Evolutionary conservation across 64 coral and sea anemone species (phyloP).

Genomic region (Stichodactyla mertensii): DNA sequence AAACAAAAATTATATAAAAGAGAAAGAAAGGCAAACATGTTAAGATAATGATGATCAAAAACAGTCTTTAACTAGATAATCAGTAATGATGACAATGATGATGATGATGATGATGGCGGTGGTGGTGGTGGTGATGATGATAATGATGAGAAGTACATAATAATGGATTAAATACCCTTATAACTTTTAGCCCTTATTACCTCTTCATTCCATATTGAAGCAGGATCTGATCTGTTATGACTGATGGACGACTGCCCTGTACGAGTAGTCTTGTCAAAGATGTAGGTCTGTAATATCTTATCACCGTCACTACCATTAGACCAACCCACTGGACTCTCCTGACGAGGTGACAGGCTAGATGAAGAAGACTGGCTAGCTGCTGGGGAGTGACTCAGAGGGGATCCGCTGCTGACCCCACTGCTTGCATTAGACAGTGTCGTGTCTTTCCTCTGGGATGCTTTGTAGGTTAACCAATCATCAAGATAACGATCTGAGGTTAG

Average conservation of each 20-base stretch:
- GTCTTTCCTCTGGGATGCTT: slow-evolving; percentile 37
- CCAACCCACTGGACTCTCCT: slow-evolving; percentile 74
- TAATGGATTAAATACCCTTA: no score
- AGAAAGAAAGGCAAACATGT: no score
- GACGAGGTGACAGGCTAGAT: slow-evolving; percentile 76
- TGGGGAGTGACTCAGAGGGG: slow-evolving; percentile 81
- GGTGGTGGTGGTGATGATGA: no score
- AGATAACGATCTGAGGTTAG: not conserved
- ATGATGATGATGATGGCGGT: no score
- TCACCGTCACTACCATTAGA: slow-evolving; percentile 51
- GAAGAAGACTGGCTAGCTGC: slow-evolving; percentile 79
- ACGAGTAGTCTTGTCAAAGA: not conserved
- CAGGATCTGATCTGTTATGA: not conserved
- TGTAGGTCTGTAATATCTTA: slow-evolving; percentile 6
- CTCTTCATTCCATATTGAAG: not conserved
- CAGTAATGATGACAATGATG: no score
- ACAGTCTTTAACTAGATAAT: no score
- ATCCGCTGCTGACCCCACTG: slow-evolving; percentile 78
- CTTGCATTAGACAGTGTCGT: slow-evolving; percentile 51
- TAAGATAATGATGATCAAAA: no score
- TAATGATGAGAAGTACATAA: no score
- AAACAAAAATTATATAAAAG: no score
- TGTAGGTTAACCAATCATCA: not conserved
- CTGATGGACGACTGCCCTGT: not conserved
- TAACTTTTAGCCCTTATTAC: not conserved